Percentiles rank a stretch among this genome's conserved stretches.
phyloP scores from a whole-genome alignment of 1,140 invertebrate genomes.

The Cotesia chilonis region DNA sequence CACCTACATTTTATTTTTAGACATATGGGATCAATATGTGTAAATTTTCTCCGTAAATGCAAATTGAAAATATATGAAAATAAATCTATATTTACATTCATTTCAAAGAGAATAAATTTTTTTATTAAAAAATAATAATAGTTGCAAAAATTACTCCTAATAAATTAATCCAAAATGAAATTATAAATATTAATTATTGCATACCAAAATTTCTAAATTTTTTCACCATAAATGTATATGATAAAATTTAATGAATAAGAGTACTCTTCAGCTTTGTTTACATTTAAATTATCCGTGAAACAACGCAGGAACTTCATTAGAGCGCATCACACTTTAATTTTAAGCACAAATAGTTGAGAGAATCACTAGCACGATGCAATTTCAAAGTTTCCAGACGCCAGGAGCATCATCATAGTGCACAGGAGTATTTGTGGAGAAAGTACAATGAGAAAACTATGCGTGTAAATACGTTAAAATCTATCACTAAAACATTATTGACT shows the following conservation, averaged over 20 bases:
- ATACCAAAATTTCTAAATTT: too few relatives aligned
- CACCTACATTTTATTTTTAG: too few relatives aligned
- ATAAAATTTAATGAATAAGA: background rate
- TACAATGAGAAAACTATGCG: constrained; percentile 21
- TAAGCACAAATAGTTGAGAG: constrained; percentile 10
- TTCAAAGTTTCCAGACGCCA: constrained; percentile 21
- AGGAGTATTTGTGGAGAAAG: constrained; percentile 17
- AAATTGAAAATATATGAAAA: too few relatives aligned
- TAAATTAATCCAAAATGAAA: too few relatives aligned
- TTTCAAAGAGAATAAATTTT: too few relatives aligned
- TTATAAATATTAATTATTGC: too few relatives aligned
- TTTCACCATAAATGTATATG: background rate
- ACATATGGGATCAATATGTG: too few relatives aligned
- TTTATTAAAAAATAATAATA: too few relatives aligned
- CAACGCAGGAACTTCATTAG: constrained; percentile 17
- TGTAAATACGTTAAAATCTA: constrained; percentile 1
- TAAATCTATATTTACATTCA: too few relatives aligned
- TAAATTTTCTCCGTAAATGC: too few relatives aligned
- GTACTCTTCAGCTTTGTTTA: background rate
- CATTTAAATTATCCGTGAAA: background rate
- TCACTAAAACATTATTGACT: background rate
- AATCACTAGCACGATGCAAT: constrained; percentile 9
- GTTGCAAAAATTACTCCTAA: too few relatives aligned
- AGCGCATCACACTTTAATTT: constrained; percentile 15
- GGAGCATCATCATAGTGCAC: constrained; percentile 13